A percentile compares a stretch with the other conserved stretches of the same genome.
Evolutionary conservation across 2,113 vertebrate species (phyloP).

Genomic region (Coregonus clupeaformis): DNA sequence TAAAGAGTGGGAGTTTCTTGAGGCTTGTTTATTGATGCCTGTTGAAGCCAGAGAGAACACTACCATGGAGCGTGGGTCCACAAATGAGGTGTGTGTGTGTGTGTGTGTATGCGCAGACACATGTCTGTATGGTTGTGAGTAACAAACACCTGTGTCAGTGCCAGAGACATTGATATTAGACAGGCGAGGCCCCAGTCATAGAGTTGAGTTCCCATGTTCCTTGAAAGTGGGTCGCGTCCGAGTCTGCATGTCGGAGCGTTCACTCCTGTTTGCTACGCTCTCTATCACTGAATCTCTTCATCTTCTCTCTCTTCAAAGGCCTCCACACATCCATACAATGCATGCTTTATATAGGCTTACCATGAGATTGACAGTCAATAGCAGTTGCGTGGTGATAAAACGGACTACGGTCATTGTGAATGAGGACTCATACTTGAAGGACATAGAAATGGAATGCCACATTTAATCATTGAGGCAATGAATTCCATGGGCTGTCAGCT

Average conservation of each 20-base stretch:
- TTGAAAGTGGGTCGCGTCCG: slow-evolving; percentile 38
- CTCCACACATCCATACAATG: no score
- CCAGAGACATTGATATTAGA: background rate
- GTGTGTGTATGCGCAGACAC: no score
- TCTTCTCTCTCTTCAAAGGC: no score
- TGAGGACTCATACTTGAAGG: no score
- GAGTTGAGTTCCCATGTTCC: slow-evolving; percentile 21
- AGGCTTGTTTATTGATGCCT: background rate
- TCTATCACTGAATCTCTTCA: background rate
- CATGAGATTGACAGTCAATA: slow-evolving; percentile 30
- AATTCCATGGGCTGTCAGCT: no score
- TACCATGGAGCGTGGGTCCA: slow-evolving; percentile 39
- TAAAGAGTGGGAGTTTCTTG: background rate
- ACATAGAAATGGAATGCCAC: no score
- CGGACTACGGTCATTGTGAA: no score
- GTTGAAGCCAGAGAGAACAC: slow-evolving; percentile 2
- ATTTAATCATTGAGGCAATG: no score
- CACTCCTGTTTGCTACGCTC: slow-evolving; percentile 1
- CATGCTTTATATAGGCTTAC: background rate
- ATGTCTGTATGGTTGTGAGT: slow-evolving; percentile 34
- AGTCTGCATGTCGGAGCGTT: background rate
- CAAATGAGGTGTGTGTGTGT: slow-evolving; percentile 4
- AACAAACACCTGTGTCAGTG: slow-evolving; percentile 53
- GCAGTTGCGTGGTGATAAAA: background rate
- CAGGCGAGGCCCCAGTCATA: slow-evolving; percentile 2